Base-by-base conservation (phyloP, 2,888 invertebrate species). In the Nephrotoma flavescens region DNA sequence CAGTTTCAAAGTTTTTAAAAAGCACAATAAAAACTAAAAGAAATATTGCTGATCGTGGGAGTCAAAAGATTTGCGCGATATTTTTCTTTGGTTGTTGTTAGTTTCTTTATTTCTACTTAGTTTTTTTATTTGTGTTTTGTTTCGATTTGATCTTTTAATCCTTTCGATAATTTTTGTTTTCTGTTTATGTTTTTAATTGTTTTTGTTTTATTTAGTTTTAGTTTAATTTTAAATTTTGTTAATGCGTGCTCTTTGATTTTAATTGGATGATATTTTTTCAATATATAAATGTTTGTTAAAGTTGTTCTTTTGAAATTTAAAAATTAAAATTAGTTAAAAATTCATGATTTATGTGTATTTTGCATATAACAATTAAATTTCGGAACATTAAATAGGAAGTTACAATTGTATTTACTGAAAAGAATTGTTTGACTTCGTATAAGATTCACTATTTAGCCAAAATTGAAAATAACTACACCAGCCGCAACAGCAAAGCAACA, bases 171-270 rank as follows among this genome's bases (percentile, higher is more conserved):
- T 42, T 84, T 84, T 42, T 42, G 12, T 15, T 84, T n/a, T 84
- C 42, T 84, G 84, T 84, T 42, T 84, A 15, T 42, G 41, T 41
- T 84, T 11, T 84, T 84, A 15, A 42, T n/a, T 42, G n/a, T 83
- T 83, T 83, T 83, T 83, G 83, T 83, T 83, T 83, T 11, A 3
- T 83, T 83, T 83, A 11, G 15, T n/a, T 57, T 71, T 83, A 31
- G 31, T 83, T 83, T 83, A 11, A 57, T n/a, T 57, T 71, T 71
- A 71, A 31, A 9, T 42, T 84, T 84, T 42, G 41, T 84, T 84
- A 84, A 84, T 84, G 84, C 84, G 84, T 84, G 84, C 42, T 84
- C 84, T 84, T 42, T 84, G 84, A 84, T 84, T 84, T 84, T 84
- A 84, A 84, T 84, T 84, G 84, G 84, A 84, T 42, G 84, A 84